Percentiles rank a stretch among this genome's conserved stretches.
Conservation (phyloP, 2,113 vertebrate genomes). For the Prunella himalayana region DNA sequence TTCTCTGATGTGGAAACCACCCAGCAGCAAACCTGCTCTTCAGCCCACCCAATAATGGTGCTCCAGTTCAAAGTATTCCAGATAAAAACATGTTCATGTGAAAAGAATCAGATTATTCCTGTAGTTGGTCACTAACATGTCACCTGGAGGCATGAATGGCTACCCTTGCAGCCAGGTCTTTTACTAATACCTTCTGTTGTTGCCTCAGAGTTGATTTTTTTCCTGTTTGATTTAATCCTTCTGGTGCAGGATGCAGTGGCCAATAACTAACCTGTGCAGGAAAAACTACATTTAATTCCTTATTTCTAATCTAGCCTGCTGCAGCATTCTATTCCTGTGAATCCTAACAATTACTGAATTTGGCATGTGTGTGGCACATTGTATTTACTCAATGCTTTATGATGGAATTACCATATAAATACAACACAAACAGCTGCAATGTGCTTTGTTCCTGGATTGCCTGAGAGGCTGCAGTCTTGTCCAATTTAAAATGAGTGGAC, state of each 20-base stretch:
- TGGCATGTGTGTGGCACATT: background rate
- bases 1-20: background rate
- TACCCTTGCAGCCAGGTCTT: background rate
- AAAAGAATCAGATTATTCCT: slow-evolving; percentile 3
- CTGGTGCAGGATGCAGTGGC: background rate
- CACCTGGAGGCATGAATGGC: background rate
- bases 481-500: background rate
- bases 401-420: slow-evolving; percentile 25
- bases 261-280: background rate
- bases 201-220: background rate
- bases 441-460: background rate
- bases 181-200: background rate
- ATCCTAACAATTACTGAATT: background rate
- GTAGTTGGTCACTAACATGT: background rate
- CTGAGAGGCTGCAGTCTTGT: background rate
- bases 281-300: background rate
- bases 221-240: background rate
- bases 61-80: background rate
- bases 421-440: slow-evolving; percentile 7
- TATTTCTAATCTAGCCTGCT: background rate
- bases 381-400: background rate
- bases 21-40: background rate
- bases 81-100: background rate
- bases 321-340: background rate
- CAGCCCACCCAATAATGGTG: background rate